phyloP scores from a whole-genome alignment of 2,113 vertebrate species.

The Sylvia atricapilla region DNA sequence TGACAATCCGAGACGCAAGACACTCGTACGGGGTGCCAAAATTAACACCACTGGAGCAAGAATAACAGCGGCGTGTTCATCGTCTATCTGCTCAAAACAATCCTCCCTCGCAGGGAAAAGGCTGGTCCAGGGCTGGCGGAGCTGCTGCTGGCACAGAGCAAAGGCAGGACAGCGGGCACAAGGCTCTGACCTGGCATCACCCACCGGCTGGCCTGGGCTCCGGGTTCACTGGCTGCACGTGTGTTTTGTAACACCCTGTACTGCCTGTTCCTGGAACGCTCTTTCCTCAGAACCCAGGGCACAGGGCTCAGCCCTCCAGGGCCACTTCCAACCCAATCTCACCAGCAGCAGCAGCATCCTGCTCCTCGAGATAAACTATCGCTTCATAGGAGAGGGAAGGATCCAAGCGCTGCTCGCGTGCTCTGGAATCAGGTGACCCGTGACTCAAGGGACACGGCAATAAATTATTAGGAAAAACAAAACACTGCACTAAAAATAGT shows the following conservation, averaged over 20 bases:
- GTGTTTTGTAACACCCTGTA: conserved; percentile 36
- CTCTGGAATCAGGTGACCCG: not conserved
- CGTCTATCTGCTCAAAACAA: not conserved
- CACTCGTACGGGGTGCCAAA: accelerated
- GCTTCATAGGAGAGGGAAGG: not conserved
- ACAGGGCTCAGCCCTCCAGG: not conserved
- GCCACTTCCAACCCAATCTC: not conserved
- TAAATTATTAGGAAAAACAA: not conserved
- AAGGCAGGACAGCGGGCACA: not conserved
- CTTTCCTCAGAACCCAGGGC: not conserved
- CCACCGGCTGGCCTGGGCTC: not conserved
- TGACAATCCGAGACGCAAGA: not conserved
- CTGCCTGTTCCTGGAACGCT: conserved; percentile 30
- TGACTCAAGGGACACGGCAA: not conserved
- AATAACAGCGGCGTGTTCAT: not conserved
- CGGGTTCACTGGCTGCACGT: not conserved
- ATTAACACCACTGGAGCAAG: not conserved
- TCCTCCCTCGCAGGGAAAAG: not conserved
- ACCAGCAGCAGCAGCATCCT: not conserved
- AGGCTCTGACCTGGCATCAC: conserved; percentile 33
- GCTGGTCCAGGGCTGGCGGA: not conserved
- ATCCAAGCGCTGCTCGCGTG: accelerated
- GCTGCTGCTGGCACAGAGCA: not conserved
- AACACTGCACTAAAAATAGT: conserved; percentile 22
- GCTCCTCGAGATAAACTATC: not conserved